Base-by-base conservation (phyloP, 2,888 invertebrate genomes). In the Ochropacha duplaris region DNA sequence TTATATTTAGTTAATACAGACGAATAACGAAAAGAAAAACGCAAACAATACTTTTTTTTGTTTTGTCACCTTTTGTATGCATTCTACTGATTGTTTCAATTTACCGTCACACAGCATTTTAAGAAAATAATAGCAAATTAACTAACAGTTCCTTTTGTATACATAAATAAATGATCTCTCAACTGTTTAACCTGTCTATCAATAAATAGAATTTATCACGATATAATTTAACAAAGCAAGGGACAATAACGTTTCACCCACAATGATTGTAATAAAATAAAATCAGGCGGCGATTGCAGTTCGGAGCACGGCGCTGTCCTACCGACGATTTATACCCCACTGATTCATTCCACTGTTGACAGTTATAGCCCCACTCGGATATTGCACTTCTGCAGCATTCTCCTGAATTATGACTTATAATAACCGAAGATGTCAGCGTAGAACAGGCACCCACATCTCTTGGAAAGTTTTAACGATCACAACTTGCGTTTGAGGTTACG, bases 341-440 rank as follows among this genome's bases (percentile, higher is more conserved):
- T 91, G 91, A 92, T 91, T 92, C 90, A 90, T 91, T 84, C 80
- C 74, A 66, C 75, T 73, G 88, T 80, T 87, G 89, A 90, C 89
- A 87, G 87, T 88, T 88, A 88, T 88, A 86, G 90, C 87, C 76
- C 76, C 66, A 79, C 76, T 83, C 83, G 85, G 87, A 89, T 90
- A 89, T 89, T 90, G 88, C 88, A 87, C 89, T 88, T 87, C 87
- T 89, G 88, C 87, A 75, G 34, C 44, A 36, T 44, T 44, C 81
- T 83, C 56, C 77, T 87, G 83, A 88, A 87, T 83, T 87, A 88
- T 88, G 71, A 72, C 69, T 79, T 81, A 85, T 84, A 86, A 87
- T 86, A 86, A 81, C 82, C 68, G 79, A 82, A 78, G 83, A 83
- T 52, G 52, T 52, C 34, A 31, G 31, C 44, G 9, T 19, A 52